Evolutionary conservation across 2,113 vertebrate genomes (phyloP).

Genomic region (Indicator maculatus): DNA sequence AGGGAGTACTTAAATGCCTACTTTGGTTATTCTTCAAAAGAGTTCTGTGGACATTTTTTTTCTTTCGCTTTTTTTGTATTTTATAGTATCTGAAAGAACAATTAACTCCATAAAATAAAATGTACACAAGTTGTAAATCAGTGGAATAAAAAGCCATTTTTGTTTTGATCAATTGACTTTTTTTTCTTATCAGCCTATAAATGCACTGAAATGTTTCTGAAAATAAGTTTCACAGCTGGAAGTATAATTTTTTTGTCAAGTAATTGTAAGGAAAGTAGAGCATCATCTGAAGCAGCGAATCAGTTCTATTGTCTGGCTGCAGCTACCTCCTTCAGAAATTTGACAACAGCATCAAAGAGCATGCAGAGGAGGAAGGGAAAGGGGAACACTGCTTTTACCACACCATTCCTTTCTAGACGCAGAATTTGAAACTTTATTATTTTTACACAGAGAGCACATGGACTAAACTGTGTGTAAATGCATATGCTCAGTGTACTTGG

Average conservation of each 20-base stretch:
- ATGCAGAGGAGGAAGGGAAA: neutral
- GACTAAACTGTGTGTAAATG: neutral
- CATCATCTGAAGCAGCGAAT: neutral
- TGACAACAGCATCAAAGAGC: neutral
- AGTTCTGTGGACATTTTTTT: neutral
- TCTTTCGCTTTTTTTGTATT: neutral
- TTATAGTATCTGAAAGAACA: neutral
- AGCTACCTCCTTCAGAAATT: neutral
- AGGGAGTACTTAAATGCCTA: neutral
- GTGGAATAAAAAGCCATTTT: neutral
- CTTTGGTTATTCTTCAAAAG: conserved; percentile 6
- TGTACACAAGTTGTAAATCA: neutral
- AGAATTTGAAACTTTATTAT: neutral
- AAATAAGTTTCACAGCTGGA: neutral
- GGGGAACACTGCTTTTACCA: neutral
- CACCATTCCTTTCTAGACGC: neutral
- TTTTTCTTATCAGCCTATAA: neutral
- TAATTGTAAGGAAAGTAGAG: neutral
- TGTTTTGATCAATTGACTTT: neutral
- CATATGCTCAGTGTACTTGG: neutral
- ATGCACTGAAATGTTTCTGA: neutral
- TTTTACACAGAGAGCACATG: neutral
- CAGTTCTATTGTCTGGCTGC: neutral
- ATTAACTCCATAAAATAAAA: neutral
- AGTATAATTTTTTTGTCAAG: neutral